Evolutionary conservation across 2,888 invertebrate genomes (phyloP), one percentile per base, ranked within the genome.

Genomic region (Dolichopus griseipennis): DNA sequence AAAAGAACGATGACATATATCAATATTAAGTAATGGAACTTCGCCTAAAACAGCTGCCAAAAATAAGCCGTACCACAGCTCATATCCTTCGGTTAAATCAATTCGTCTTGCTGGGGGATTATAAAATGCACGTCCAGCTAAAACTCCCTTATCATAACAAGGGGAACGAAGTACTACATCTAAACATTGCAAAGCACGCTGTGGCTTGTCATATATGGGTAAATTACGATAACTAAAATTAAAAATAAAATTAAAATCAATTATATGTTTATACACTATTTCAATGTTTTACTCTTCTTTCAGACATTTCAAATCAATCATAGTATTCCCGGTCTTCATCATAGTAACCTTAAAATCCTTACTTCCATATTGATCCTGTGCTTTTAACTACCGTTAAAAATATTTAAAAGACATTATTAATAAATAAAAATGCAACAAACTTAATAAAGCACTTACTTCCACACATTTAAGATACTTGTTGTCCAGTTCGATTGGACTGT

Each of bases 51-150:
- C 87, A 0, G 95, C 93, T 10, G 93, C 92, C 80, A 97, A 96
- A 83, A 93, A 98, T 0, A 95, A 87, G 7, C 98, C 98, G 69
- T 91, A 88, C 91, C 96, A 96, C 76, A 97, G 88, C 78, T 96
- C 93, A 75, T 93, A 84, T 0, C 96, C 95, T 65, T 88, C 89
- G 0, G 90, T 88, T 12, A 98, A 83, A 76, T 84, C 83, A 0
- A 71, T 18, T 0, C 61, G 41, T 0, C 64, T 20, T 1, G 5
- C 9, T 0, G 86, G 85, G 4, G 81, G 81, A 37, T 86, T 87
- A 81, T 92, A 97, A 77, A 90, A 93, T 18, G 93, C 93, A 12
- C 93, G 85, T 1, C 81, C 81, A 3, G 74, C 76, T 6, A 77
- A 76, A 34, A 76, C 70, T 15, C 75, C 73, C 37, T 72, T 73